These are phyloP conservation scores for Apteryx owenii DNA, from an alignment of 2,113 vertebrate species.

Conservation along the genomic window DNA sequence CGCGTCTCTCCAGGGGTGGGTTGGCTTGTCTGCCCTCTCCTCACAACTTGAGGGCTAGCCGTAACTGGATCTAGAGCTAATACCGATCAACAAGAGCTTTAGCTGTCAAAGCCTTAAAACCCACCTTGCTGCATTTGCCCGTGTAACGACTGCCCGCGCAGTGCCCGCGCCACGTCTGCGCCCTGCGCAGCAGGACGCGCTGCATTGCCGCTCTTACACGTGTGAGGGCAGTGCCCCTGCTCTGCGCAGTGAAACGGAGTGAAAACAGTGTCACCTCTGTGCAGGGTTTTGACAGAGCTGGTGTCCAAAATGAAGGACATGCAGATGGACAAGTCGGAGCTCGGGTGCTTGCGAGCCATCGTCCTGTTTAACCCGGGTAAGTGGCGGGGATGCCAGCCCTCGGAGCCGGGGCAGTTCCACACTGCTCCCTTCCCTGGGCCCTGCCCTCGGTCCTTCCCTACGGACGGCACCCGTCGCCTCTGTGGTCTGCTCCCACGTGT, in stretches of 20 bases:
- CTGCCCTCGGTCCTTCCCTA: neutral
- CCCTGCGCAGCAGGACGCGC: neutral
- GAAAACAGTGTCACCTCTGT: neutral
- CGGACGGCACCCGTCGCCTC: too few species aligned
- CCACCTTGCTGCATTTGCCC: neutral
- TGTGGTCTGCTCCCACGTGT: too few species aligned
- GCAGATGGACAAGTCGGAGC: conserved; percentile 97
- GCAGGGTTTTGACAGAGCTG: conserved; percentile 92
- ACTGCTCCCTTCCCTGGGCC: neutral
- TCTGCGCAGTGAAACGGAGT: neutral
- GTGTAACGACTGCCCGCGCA: accelerated
- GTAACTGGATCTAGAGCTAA: neutral
- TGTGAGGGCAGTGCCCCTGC: neutral
- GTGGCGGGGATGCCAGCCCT: neutral
- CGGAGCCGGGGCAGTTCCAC: neutral
- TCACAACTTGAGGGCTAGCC: neutral
- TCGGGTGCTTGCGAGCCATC: conserved; percentile 93
- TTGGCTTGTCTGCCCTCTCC: neutral
- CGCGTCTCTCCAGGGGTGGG: neutral
- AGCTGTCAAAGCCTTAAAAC: neutral
- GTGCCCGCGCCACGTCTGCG: neutral
- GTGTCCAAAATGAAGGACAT: conserved; percentile 99
- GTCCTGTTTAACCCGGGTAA: conserved; percentile 95
- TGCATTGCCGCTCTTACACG: neutral
- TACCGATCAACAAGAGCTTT: neutral